Conservation (phyloP, 2,888 invertebrate genomes). For the Mesochorus sp. region DNA sequence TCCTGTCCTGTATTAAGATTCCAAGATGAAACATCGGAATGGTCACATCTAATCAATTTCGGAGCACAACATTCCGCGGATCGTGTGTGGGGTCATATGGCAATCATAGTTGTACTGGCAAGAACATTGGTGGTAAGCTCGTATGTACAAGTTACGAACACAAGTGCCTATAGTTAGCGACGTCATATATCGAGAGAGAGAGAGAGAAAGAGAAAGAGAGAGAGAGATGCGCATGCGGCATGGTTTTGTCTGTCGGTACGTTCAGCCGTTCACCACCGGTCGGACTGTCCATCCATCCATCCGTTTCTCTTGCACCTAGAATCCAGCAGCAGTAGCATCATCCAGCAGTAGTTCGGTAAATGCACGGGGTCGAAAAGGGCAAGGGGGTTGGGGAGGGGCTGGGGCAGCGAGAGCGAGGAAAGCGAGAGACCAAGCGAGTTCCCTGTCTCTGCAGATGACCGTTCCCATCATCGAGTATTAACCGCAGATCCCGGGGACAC, state of each 20-base stretch:
- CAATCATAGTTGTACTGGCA: conserved; percentile 36
- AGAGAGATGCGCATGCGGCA: conserved; percentile 77
- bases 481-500: conserved; percentile 79
- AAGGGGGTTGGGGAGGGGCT: conserved; percentile 23
- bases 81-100: conserved; percentile 6
- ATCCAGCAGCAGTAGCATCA: conserved; percentile 48
- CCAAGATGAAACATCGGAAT: not conserved
- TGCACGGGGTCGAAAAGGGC: conserved; percentile 50
- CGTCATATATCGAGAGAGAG: conserved; percentile 33
- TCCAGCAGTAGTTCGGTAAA: conserved; percentile 52
- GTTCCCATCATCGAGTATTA: conserved; percentile 83
- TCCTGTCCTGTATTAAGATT: not conserved
- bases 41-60: conserved; percentile 24
- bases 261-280: conserved; percentile 61
- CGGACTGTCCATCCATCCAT: conserved; percentile 61
- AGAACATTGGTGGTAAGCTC: conserved; percentile 41
- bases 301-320: conserved; percentile 56
- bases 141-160: conserved; percentile 36
- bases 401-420: conserved; percentile 32
- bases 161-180: not conserved
- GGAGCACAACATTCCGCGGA: conserved; percentile 7
- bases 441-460: conserved; percentile 82
- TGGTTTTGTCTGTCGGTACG: conserved; percentile 75
- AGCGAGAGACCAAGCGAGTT: conserved; percentile 64
- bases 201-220: conserved; percentile 70